These are phyloP conservation scores for Muntiacus muntjak DNA, from an alignment of 2,113 vertebrate species.

Conservation along the genomic window DNA sequence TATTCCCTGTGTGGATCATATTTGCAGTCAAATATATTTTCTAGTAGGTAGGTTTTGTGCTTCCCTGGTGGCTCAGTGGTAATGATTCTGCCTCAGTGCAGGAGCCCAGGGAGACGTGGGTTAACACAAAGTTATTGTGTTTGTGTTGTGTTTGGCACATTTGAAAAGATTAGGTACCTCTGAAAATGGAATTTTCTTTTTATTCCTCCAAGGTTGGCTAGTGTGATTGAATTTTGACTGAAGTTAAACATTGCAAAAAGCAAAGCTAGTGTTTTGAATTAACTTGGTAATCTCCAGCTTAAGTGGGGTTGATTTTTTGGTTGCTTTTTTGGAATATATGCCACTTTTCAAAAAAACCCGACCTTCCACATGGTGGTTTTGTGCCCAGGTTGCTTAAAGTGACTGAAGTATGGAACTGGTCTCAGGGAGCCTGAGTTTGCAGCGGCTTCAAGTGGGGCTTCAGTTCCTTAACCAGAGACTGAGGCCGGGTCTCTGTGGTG, in stretches of 20 bases:
- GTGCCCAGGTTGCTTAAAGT: not conserved
- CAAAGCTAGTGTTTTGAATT: not conserved
- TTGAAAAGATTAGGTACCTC: not conserved
- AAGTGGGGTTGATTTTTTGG: not conserved
- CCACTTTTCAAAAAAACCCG: not conserved
- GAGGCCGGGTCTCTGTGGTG: not conserved
- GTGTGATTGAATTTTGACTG: not conserved
- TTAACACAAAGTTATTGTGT: not conserved
- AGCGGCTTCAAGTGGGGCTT: not conserved
- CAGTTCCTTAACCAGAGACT: not conserved
- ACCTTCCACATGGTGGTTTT: not conserved
- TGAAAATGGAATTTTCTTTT: not conserved
- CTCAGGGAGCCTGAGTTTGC: not conserved
- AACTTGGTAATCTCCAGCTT: not conserved
- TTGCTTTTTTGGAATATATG: not conserved
- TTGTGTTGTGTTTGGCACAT: not conserved
- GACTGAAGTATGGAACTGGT: not conserved
- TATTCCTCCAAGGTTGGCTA: not conserved
- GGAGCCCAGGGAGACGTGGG: not conserved
- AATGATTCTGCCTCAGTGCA: not conserved
- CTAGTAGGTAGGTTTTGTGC: not conserved
- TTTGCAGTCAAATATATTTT: not conserved
- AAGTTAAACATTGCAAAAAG: not conserved
- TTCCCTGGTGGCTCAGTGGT: not conserved
- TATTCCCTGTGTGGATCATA: not conserved